A percentile compares a stretch with the other conserved stretches of the same genome.
These are phyloP conservation scores for Salmo trutta DNA, from an alignment of 2,797 vertebrate species.

Conservation along the genomic window DNA sequence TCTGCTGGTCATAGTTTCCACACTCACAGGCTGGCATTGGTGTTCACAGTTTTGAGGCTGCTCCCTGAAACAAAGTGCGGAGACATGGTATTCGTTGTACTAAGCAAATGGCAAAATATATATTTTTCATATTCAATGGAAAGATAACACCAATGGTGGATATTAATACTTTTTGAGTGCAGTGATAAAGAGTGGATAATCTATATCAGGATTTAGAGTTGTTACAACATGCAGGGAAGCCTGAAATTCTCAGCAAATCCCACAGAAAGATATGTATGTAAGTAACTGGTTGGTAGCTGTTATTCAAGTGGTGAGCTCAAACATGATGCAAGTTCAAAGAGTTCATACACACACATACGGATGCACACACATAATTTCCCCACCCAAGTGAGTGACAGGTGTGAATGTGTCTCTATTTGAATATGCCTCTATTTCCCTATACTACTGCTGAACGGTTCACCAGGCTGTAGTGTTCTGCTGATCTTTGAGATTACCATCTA, in stretches of 20 bases:
- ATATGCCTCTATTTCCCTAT: slow-evolving; percentile 33
- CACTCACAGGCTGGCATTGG: not conserved
- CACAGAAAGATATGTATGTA: not conserved
- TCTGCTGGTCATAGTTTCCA: not conserved
- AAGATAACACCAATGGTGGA: not conserved
- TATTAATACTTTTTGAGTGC: not conserved
- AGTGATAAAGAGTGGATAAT: not conserved
- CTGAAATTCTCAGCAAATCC: not conserved
- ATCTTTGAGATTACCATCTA: slow-evolving; percentile 25
- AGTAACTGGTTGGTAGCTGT: not conserved
- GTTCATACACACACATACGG: not conserved
- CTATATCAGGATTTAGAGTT: not conserved
- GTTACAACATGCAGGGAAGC: not conserved
- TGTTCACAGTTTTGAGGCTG: not conserved
- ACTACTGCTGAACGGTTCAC: not conserved
- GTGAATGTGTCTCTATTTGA: slow-evolving; percentile 12
- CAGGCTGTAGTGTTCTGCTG: not conserved
- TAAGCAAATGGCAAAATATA: not conserved
- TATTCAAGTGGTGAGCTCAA: not conserved
- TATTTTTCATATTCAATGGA: not conserved
- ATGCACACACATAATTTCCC: slow-evolving; percentile 20
- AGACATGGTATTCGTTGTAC: not conserved
- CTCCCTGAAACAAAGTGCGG: not conserved
- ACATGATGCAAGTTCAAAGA: not conserved
- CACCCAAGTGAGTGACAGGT: slow-evolving; percentile 2